phyloP scores from a whole-genome alignment of 1,140 invertebrate species.

The Hesperophylax magnus region DNA sequence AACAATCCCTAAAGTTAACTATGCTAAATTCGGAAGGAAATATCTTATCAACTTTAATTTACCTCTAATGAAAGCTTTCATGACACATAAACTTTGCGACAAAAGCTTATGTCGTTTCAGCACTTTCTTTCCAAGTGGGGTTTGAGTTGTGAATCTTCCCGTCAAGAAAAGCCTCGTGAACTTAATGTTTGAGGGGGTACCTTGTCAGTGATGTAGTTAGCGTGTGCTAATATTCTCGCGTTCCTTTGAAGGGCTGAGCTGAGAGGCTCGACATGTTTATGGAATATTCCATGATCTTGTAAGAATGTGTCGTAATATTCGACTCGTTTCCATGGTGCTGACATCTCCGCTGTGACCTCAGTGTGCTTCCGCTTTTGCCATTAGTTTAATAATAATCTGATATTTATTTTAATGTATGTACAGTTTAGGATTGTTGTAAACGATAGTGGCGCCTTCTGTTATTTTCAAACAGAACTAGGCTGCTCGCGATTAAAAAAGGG shows the following conservation, averaged over 20 bases:
- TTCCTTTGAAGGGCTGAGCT: constrained; percentile 4
- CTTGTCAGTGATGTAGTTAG: background rate
- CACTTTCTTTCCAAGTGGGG: constrained; percentile 20
- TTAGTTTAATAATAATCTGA: too few species aligned
- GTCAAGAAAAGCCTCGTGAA: background rate
- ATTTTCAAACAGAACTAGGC: too few species aligned
- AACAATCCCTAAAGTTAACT: background rate
- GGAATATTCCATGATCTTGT: background rate
- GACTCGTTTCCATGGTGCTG: background rate
- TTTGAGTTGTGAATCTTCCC: constrained; percentile 25
- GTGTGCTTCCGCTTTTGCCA: too few species aligned
- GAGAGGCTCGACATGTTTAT: constrained; percentile 31
- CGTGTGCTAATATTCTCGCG: background rate
- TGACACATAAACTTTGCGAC: constrained; percentile 18
- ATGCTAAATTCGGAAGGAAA: background rate
- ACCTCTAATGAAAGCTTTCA: constrained; percentile 22
- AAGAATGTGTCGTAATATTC: too few species aligned
- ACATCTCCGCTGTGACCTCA: background rate
- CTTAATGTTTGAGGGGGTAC: constrained; percentile 1
- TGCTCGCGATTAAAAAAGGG: too few species aligned
- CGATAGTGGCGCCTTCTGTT: too few species aligned
- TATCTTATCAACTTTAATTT: constrained; percentile 9
- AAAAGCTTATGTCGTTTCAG: constrained; percentile 18
- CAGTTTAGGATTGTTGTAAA: too few species aligned
- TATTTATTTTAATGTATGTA: too few species aligned